Percentiles rank a stretch among this genome's conserved stretches.
Evolutionary conservation across 1,140 invertebrate species (phyloP).

Genomic region (Calliopsis andreniformis): DNA sequence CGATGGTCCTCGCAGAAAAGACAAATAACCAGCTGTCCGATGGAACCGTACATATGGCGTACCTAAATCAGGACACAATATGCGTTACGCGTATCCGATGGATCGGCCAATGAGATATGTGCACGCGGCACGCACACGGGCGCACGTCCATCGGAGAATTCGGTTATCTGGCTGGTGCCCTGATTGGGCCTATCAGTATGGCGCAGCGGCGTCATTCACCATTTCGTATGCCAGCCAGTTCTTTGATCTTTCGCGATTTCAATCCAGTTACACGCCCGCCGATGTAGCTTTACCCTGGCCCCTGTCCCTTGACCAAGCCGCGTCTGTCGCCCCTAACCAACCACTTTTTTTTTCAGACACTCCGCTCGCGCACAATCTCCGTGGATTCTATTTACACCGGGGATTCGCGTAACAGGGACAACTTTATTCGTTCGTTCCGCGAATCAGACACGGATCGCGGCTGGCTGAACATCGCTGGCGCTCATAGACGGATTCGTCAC

Average conservation of each 20-base stretch:
- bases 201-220: conserved; percentile 39
- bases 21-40: conserved; percentile 49
- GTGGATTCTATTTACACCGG: neutral
- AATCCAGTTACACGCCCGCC: conserved; percentile 73
- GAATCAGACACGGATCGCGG: conserved; percentile 68
- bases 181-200: conserved; percentile 64
- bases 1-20: conserved; percentile 36
- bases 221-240: conserved; percentile 61
- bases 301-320: conserved; percentile 11
- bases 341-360: neutral
- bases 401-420: conserved; percentile 49
- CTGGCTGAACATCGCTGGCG: conserved; percentile 43
- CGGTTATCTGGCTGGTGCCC: conserved; percentile 65
- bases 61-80: conserved; percentile 60
- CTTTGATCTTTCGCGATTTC: conserved; percentile 78
- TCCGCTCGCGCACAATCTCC: conserved; percentile 30
- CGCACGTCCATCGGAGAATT: conserved; percentile 48
- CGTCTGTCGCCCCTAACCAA: neutral
- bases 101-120: conserved; percentile 61
- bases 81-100: conserved; percentile 64
- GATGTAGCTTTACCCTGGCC: neutral
- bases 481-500: conserved; percentile 57
- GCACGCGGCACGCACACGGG: conserved; percentile 27
- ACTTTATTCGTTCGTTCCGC: conserved; percentile 71
- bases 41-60: conserved; percentile 38